Conservation (phyloP, 2,888 invertebrate genomes). For the Xylocampa areola region DNA sequence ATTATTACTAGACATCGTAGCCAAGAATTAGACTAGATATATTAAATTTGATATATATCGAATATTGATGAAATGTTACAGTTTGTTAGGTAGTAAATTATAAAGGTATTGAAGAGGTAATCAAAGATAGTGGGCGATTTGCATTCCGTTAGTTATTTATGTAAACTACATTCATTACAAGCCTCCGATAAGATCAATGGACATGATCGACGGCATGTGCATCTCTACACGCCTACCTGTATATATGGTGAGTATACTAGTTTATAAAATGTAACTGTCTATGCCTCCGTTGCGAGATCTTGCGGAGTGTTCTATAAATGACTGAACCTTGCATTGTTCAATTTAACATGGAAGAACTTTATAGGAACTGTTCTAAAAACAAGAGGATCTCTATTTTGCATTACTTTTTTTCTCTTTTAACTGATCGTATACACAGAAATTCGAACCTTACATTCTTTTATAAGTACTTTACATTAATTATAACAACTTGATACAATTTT, state of each 20-base stretch:
- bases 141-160: slow-evolving; percentile 56
- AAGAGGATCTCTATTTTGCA: slow-evolving; percentile 15
- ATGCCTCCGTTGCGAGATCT: slow-evolving; percentile 54
- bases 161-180: slow-evolving; percentile 64
- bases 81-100: slow-evolving; percentile 59
- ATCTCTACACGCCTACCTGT: slow-evolving; percentile 66
- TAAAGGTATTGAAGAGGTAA: slow-evolving; percentile 44
- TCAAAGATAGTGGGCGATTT: slow-evolving; percentile 41
- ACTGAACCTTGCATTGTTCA: slow-evolving; percentile 13
- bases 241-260: slow-evolving; percentile 67
- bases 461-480: too few relatives aligned
- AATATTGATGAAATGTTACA: slow-evolving; percentile 32
- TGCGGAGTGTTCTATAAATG: slow-evolving; percentile 31
- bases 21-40: slow-evolving; percentile 39
- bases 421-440: slow-evolving; percentile 31
- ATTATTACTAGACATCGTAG: slow-evolving; percentile 25
- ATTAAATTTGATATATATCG: slow-evolving; percentile 38
- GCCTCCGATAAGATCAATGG: slow-evolving; percentile 60
- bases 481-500: neutral
- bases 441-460: slow-evolving; percentile 3
- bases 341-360: neutral
- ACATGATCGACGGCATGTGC: slow-evolving; percentile 63
- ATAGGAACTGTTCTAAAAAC: neutral
- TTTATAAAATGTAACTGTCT: slow-evolving; percentile 56
- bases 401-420: slow-evolving; percentile 23